Conservation (phyloP, 2,113 vertebrate genomes). For the Ceyx melanurus region DNA sequence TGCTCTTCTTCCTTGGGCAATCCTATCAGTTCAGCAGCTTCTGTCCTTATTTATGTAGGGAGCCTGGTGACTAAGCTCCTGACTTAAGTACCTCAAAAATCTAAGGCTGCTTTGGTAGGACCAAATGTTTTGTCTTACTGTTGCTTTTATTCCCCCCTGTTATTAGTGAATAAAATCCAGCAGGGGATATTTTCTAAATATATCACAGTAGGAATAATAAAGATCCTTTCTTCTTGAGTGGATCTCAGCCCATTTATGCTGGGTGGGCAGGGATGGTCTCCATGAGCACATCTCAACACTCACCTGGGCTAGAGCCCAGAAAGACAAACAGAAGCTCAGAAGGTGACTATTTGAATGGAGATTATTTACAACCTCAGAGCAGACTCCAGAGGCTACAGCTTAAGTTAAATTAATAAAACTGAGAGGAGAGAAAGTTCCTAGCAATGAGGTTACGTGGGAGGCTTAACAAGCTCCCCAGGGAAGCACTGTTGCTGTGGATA, state of each 20-base stretch:
- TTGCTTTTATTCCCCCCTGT: neutral
- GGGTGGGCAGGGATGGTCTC: neutral
- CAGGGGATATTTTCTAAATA: neutral
- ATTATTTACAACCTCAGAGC: neutral
- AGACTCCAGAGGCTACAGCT: neutral
- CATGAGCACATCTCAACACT: neutral
- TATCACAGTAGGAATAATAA: neutral
- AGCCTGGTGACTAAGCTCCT: neutral
- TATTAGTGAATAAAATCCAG: neutral
- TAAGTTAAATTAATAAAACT: neutral
- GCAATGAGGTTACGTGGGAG: neutral
- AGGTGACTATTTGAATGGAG: neutral
- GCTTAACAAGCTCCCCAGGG: constrained; percentile 34
- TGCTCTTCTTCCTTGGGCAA: neutral
- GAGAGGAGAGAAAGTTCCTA: neutral
- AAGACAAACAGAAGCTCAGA: neutral
- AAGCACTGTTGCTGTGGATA: neutral
- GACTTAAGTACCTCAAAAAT: neutral
- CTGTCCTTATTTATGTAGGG: neutral
- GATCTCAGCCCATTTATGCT: neutral
- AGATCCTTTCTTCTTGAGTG: neutral
- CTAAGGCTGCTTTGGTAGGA: neutral
- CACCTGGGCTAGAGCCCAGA: neutral
- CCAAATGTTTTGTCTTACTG: neutral
- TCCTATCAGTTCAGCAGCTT: neutral